Base-by-base conservation (phyloP, 2,888 invertebrate species). In the Cetonia aurata region DNA sequence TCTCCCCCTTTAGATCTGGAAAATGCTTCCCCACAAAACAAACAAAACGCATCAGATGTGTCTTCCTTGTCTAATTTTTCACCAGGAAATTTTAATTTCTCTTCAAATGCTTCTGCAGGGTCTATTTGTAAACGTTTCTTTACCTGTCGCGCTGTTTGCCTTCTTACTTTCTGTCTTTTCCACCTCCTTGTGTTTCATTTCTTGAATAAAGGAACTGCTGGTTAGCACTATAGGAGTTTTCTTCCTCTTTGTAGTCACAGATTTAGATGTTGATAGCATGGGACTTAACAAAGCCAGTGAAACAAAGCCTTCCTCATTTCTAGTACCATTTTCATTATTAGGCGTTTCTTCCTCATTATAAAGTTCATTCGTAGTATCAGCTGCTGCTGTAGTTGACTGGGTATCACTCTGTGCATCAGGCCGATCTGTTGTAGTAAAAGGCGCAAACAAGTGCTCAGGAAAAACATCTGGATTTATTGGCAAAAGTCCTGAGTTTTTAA, bases 21-120 rank as follows among this genome's bases (percentile, higher is more conserved):
- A 69, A 69, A 69, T 59, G 48, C 69, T 69, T 69, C 69, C 48
- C 31, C 69, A 59, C 69, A 69, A 69, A 59, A 59, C 59, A 69
- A 69, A 59, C 69, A 69, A 69, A 59, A 69, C 46, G 59, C 59
- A 69, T 59, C 46, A 57, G 55, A 41, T 55, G 41, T 59, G 50
- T 59, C 50, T 69, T 46, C n/a, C 15, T 69, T 69, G 59, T 69
- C 48, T 25, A 59, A 69, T 59, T 10, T 69, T 57, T 31, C 46
- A 10, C 44, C 25, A 68, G 44, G 31, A 57, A 68, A 68, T 41
- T 57, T 41, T 42, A 68, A 57, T 56, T 59, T 33, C 57, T n/a
- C 68, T 68, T 68, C 68, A 25, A 25, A 25, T 59, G 69, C 48
- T 59, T 68, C 31, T 6, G 12, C 19, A 42, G 48, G 48, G 46